Base-by-base conservation (phyloP, 1,140 invertebrate genomes). In the Physella acuta region DNA sequence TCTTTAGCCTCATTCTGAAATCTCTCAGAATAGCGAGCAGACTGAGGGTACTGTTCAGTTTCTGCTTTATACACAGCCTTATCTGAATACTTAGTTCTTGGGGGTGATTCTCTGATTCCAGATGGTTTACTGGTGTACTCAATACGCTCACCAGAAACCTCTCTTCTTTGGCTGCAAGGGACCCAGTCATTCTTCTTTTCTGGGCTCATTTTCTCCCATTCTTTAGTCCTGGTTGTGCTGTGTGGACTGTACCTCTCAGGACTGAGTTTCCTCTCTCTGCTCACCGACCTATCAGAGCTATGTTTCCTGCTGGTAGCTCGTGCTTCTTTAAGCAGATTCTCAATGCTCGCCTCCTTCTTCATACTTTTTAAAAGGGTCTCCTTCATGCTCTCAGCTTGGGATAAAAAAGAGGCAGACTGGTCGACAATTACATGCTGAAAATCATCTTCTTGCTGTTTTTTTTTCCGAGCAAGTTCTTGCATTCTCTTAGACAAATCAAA, bases 401-500 rank as follows among this genome's bases (percentile, higher is more conserved):
- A 78, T n/a, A 84, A 64, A 51, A 84, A 82, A 11, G 81, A 79
- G 53, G 81, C 80, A 20, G 72, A 75, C 58, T 82, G 75, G 70
- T 82, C 76, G 17, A 80, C 79, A 28, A 71, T 73, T 28, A 75
- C 53, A 33, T 44, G 68, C 53, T 77, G 59, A 24, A 67, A 24
- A 52, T 75, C 68, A 31, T 75, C 68, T 59, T 75, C 70, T 37
- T 75, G 74, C 60, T 71, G 58, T 44, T 78, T 74, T 39, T 71
- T 76, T 31, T 78, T 70, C 55, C 76, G 74, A 56, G 80, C 79
- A 39, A 80, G 71, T 75, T 84, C 82, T 67, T 83, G 83, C 82
- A 83, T 84, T 71, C 79, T 75, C 60, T 81, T 81, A 3, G 82
- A 84, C 71, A 84, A 75, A 66, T 82, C 83, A 82, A 82, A 82